Percentiles rank a stretch among this genome's conserved stretches.
phyloP scores from a whole-genome alignment of 2,797 vertebrate species.

The Chelidonichthys spinosus region DNA sequence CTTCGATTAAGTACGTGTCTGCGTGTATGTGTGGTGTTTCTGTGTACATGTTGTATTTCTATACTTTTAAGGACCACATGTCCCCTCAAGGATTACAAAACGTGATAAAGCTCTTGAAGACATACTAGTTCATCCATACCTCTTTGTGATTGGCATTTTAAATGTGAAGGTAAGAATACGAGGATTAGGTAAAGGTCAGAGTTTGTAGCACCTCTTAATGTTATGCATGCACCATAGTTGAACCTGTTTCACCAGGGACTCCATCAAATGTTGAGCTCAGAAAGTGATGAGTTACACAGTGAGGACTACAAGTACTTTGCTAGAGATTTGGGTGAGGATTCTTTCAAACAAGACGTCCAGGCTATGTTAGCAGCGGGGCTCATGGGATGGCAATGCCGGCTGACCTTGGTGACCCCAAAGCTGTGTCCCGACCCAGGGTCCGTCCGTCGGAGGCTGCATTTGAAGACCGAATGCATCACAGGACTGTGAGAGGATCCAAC shows the following conservation, averaged over 20 bases:
- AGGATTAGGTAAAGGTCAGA: neutral
- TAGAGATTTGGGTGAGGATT: neutral
- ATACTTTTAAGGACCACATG: slow-evolving; percentile 55
- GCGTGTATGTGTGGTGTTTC: slow-evolving; percentile 23
- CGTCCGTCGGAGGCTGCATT: too few species aligned
- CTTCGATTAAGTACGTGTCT: slow-evolving; percentile 76
- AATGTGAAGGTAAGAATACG: neutral
- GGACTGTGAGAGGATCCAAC: too few species aligned
- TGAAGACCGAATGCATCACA: too few species aligned
- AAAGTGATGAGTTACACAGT: neutral
- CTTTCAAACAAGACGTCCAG: neutral
- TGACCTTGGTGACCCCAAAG: neutral
- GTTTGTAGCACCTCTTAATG: neutral
- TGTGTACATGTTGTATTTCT: slow-evolving; percentile 59
- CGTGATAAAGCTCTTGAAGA: slow-evolving; percentile 3
- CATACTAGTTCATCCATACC: neutral
- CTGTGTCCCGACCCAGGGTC: too few species aligned
- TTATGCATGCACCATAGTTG: neutral
- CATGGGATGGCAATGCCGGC: neutral
- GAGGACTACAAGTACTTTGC: neutral
- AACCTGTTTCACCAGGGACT: neutral
- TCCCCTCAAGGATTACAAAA: neutral
- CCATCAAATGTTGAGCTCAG: neutral
- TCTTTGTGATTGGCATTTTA: neutral
- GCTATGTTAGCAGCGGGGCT: neutral